Evolutionary conservation across 2,113 vertebrate genomes (phyloP).

Genomic region (Calyptomena viridis): DNA sequence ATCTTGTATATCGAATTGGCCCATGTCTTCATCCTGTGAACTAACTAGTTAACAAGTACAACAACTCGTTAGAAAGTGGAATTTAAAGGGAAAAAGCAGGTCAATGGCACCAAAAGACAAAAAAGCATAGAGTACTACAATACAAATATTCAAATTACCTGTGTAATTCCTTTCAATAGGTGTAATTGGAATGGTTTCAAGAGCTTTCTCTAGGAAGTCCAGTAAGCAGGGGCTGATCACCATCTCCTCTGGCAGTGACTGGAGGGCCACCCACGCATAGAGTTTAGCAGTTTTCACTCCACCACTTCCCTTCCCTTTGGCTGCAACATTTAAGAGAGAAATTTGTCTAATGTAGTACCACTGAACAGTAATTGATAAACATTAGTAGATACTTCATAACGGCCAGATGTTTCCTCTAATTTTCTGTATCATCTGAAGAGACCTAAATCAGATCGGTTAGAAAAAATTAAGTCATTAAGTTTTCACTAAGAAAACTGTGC

Average conservation of each 20-base stretch:
- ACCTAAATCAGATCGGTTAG: neutral
- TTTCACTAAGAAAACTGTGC: neutral
- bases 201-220: constrained; percentile 96
- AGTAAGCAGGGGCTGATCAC: constrained; percentile 96
- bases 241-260: constrained; percentile 98
- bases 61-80: neutral
- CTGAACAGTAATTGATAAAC: neutral
- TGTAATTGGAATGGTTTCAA: constrained; percentile 98
- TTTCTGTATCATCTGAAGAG: neutral
- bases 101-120: neutral
- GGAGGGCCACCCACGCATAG: constrained; percentile 96
- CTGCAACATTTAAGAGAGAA: constrained; percentile 70
- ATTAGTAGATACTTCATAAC: neutral
- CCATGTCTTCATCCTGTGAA: constrained; percentile 94
- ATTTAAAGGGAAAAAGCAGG: neutral
- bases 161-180: constrained; percentile 91
- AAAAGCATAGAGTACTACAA: neutral
- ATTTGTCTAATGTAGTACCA: neutral
- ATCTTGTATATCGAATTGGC: constrained; percentile 93
- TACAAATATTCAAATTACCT: constrained; percentile 48
- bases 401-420: neutral
- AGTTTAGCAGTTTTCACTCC: constrained; percentile 95
- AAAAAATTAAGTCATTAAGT: neutral
- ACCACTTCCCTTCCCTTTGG: constrained; percentile 91
- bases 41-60: constrained; percentile 78